Base-by-base conservation (phyloP, 2,113 vertebrate genomes). In the Hemibagrus wyckioides region DNA sequence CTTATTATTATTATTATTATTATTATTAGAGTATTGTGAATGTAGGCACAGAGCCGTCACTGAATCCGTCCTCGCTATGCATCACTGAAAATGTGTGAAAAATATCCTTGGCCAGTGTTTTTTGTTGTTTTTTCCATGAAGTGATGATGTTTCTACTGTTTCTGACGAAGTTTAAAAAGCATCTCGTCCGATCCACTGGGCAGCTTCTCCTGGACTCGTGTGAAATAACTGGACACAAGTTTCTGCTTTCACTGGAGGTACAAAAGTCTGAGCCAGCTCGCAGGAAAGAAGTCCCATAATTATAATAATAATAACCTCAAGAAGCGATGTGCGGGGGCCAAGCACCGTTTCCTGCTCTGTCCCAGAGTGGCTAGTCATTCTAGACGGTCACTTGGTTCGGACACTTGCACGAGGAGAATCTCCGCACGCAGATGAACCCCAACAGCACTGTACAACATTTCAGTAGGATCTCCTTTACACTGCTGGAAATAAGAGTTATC, bases 151-250 rank as follows among this genome's bases (percentile, higher is more conserved):
- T 41, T 85, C 82, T 30, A 30, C 85, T 85, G 84, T 80, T 82
- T 87, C 14, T 67, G 21, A 39, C 28, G 41, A 9, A 21, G 83
- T 17, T 85, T 50, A 63, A 39, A 63, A 39, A 6, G 77, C 86
- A 86, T 84, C 63, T 36, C 41, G 89, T 89, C 88, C 80, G 89
- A 94, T 91, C 91, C 92, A 86, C 81, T 73, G 85, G 88, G 92
- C 91, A 89, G 91, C 79, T 82, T 83, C 48, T 90, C 44, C 82
- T 89, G 88, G 28, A 88, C 79, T 39, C 87, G 92, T 94, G 94
- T 95, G 94, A 95, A 93, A 80, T 23, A 0, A 83, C 80, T 57
- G 63, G n/a, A n/a, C n/a, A 73, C 14, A 0, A n/a, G n/a, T n/a
- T n/a, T 41, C 82, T 57, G 7, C 76, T 80, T 21, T 14, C 2